Evolutionary conservation across 2,113 vertebrate species (phyloP).

Genomic region (Anguilla japonica): DNA sequence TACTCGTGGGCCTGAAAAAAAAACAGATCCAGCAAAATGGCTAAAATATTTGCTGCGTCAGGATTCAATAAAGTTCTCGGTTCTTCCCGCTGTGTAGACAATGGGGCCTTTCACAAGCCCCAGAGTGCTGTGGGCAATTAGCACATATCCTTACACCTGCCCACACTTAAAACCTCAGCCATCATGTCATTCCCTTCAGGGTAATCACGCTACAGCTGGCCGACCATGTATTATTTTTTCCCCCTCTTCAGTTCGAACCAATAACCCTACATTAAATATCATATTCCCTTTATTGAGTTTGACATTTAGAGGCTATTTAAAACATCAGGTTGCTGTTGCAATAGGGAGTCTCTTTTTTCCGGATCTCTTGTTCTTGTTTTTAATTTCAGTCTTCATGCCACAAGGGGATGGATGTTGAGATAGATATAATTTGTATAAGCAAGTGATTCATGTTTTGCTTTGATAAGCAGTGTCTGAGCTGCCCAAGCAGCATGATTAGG

Average conservation of each 20-base stretch:
- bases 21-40: background rate
- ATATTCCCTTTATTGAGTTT: background rate
- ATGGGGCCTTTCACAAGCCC: background rate
- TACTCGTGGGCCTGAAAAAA: background rate
- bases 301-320: background rate
- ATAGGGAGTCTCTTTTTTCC: background rate
- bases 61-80: background rate
- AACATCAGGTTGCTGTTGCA: background rate
- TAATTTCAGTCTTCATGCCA: constrained; percentile 6
- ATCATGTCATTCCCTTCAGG: background rate
- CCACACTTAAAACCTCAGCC: constrained; percentile 9
- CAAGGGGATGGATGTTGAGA: constrained; percentile 3
- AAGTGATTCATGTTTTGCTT: constrained; percentile 7
- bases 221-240: background rate
- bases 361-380: background rate
- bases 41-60: constrained; percentile 14
- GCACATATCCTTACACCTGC: constrained; percentile 20
- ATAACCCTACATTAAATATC: background rate
- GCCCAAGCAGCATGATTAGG: background rate
- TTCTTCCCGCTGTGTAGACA: constrained; percentile 4
- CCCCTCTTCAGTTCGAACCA: background rate
- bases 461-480: background rate
- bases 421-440: constrained; percentile 2
- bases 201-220: background rate
- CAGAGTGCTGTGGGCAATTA: constrained; percentile 9